Percentiles rank a stretch among this genome's conserved stretches.
phyloP scores from a whole-genome alignment of 2,113 vertebrate species.

The Zosterops lateralis region DNA sequence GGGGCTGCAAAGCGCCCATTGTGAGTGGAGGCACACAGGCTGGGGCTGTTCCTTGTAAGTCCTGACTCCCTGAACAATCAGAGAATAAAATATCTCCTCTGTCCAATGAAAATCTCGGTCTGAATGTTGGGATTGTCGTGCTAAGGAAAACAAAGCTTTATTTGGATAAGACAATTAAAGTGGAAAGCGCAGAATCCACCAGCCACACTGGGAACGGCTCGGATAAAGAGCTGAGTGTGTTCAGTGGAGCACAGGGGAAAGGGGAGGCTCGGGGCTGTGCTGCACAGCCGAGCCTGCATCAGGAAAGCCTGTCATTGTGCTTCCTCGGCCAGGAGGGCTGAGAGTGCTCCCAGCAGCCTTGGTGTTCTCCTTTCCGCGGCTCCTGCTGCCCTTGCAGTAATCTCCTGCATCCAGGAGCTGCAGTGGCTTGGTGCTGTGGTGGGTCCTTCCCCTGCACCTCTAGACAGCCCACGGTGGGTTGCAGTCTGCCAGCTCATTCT shows the following conservation, averaged over 20 bases:
- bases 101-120: conserved; percentile 41
- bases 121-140: conserved; percentile 62
- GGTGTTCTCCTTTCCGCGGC: neutral
- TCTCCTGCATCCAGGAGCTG: neutral
- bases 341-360: neutral
- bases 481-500: neutral
- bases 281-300: neutral
- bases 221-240: conserved; percentile 37
- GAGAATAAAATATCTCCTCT: conserved; percentile 59
- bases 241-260: conserved; percentile 20
- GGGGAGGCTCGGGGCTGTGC: conserved; percentile 10
- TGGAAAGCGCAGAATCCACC: conserved; percentile 44
- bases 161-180: conserved; percentile 65
- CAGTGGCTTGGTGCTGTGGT: rapidly evolving
- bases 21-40: conserved; percentile 12
- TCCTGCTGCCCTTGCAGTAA: neutral
- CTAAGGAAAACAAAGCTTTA: conserved; percentile 68
- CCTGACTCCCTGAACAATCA: conserved; percentile 40
- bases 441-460: neutral
- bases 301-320: conserved; percentile 20
- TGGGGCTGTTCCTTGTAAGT: conserved; percentile 31
- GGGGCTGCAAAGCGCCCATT: conserved; percentile 34
- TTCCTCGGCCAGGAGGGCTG: neutral
- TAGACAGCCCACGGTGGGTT: rapidly evolving
- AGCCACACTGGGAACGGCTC: conserved; percentile 51